Evolutionary conservation across 2,888 invertebrate species (phyloP).

Genomic region (Spisula subtruncata): DNA sequence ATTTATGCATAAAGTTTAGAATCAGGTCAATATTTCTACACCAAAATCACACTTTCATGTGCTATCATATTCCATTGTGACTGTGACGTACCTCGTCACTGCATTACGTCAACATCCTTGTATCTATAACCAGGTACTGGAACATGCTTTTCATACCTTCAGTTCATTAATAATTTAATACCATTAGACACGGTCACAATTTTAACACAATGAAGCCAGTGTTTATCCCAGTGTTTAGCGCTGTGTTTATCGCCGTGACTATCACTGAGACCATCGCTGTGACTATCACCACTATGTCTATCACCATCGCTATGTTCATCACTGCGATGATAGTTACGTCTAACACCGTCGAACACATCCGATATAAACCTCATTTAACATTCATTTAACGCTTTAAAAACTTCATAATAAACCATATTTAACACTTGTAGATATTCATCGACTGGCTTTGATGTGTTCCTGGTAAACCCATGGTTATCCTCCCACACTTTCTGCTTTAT

Average conservation of each 20-base stretch:
- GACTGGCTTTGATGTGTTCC: background rate
- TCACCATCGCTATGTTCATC: too few species aligned
- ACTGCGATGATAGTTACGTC: too few species aligned
- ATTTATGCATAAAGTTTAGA: too few species aligned
- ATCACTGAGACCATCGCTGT: too few species aligned
- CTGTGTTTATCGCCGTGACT: too few species aligned
- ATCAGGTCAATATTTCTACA: too few species aligned
- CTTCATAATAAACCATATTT: slow-evolving; percentile 1
- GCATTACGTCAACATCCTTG: too few species aligned
- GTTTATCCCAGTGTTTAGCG: background rate
- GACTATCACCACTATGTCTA: too few species aligned
- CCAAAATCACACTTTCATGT: too few species aligned
- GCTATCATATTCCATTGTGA: too few species aligned
- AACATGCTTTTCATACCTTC: background rate
- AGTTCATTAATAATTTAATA: slow-evolving; percentile 13
- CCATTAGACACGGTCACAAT: background rate
- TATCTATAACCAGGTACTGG: background rate
- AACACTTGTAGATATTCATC: background rate
- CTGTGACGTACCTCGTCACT: background rate
- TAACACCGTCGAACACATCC: too few species aligned
- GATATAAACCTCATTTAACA: background rate
- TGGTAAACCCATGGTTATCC: background rate
- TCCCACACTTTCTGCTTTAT: background rate
- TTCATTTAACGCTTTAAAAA: background rate
- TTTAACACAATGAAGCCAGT: background rate